Percentiles rank a stretch among this genome's conserved stretches.
phyloP scores from a whole-genome alignment of 1,140 invertebrate species.

The Camponotus vicinus region DNA sequence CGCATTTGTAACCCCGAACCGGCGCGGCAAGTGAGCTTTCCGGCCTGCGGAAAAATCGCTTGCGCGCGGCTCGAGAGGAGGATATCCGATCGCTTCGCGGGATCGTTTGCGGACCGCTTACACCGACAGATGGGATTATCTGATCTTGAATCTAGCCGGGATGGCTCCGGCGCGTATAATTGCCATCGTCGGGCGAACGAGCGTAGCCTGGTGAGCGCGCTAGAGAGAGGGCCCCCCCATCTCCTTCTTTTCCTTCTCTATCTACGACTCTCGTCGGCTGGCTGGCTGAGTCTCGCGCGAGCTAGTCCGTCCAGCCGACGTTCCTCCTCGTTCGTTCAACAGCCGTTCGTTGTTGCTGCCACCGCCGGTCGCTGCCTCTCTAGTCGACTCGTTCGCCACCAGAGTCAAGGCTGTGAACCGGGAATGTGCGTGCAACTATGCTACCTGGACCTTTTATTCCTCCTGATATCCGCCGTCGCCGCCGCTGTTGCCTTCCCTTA shows the following conservation, averaged over 20 bases:
- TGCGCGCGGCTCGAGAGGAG: slow-evolving; percentile 63
- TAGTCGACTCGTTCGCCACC: slow-evolving; percentile 64
- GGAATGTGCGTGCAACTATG: slow-evolving; percentile 85
- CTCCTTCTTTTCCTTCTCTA: slow-evolving; percentile 37
- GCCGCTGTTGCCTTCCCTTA: slow-evolving; percentile 57
- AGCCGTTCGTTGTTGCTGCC: slow-evolving; percentile 57
- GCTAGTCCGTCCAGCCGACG: slow-evolving; percentile 51
- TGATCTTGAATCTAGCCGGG: slow-evolving; percentile 84
- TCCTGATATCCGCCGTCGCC: slow-evolving; percentile 74
- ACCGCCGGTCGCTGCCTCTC: slow-evolving; percentile 56
- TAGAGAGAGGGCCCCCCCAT: slow-evolving; percentile 56
- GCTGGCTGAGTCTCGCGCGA: slow-evolving; percentile 26
- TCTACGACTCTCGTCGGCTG: slow-evolving; percentile 50
- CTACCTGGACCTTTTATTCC: slow-evolving; percentile 83
- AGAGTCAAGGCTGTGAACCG: slow-evolving; percentile 84
- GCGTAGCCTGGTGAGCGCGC: slow-evolving; percentile 64
- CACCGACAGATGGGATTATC: slow-evolving; percentile 84
- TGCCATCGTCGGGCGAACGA: slow-evolving; percentile 78
- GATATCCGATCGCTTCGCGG: slow-evolving; percentile 80
- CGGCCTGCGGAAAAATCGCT: slow-evolving; percentile 69
- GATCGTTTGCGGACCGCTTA: slow-evolving; percentile 81
- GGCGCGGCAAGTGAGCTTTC: slow-evolving; percentile 53
- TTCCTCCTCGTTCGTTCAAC: slow-evolving; percentile 48
- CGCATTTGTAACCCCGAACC: not conserved
- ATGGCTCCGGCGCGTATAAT: slow-evolving; percentile 83